Base-by-base conservation (phyloP, 1,140 invertebrate genomes). In the Apis laboriosa region DNA sequence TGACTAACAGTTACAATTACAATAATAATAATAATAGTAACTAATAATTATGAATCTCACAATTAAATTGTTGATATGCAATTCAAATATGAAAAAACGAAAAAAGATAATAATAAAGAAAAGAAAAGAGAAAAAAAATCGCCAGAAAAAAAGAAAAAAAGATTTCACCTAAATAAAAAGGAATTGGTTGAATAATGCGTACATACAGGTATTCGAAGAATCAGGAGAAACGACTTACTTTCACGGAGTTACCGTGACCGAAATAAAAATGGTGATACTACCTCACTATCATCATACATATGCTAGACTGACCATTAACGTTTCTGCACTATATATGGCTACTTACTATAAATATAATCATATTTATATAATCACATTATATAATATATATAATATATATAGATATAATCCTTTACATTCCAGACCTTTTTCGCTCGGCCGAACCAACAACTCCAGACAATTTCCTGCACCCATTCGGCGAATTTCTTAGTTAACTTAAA, bases 241-340 rank as follows among this genome's bases (percentile, higher is more conserved):
- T 93, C 92, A 93, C 92, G 89, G 88, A 93, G 92, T 94, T 92
- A 89, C 93, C 93, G 92, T 94, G 93, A 93, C 93, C 93, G 93
- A 94, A 92, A 93, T 94, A 92, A 91, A 92, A 90, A 93, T 91
- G 91, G 86, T 89, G 86, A 89, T 77, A 86, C 77, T 82, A 75
- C 83, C 77, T 84, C 84, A 75, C 78, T 73, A 86, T 82, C 79
- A 73, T 68, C 74, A 85, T 87, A 73, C 86, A 58, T 60, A 56
- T 55, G 64, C 68, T 68, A 74, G 34, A 72, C 82, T 89, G 89
- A 90, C 86, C 88, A 79, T 84, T 89, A 88, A 85, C 81, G 70
- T 89, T 49, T 80, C 71, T 90, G 84, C 82, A 87, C 76, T 86
- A 90, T 90, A 90, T 90, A 90, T 88, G 86, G 88, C 58, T 67